These are phyloP conservation scores for Hirtodrosophila histrioides DNA, from an alignment of 2,888 invertebrate species.

Conservation along the genomic window DNA sequence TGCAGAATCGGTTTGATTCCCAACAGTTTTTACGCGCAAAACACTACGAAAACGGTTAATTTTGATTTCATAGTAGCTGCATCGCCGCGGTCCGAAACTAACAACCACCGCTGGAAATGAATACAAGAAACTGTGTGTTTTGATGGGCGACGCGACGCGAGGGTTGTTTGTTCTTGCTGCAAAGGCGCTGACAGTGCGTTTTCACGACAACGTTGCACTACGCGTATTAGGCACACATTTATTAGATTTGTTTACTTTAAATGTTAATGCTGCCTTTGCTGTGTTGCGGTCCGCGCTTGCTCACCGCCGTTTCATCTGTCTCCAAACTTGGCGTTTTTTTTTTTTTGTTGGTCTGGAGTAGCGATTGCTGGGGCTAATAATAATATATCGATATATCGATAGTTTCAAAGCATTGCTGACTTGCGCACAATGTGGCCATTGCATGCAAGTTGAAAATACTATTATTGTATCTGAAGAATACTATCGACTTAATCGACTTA, in stretches of 20 bases:
- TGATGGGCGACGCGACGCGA: slow-evolving; percentile 17
- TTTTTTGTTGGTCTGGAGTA: slow-evolving; percentile 20
- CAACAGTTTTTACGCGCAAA: slow-evolving; percentile 44
- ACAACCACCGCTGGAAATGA: slow-evolving; percentile 20
- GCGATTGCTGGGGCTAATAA: slow-evolving; percentile 7
- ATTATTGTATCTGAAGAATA: not conserved
- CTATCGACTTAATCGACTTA: not conserved
- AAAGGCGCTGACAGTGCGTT: slow-evolving; percentile 17
- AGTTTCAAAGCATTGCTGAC: not conserved
- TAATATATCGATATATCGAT: slow-evolving; percentile 27
- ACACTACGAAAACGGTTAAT: slow-evolving; percentile 51
- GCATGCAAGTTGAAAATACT: not conserved
- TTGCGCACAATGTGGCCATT: slow-evolving; percentile 1
- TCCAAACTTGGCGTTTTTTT: slow-evolving; percentile 37
- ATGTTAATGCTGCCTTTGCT: slow-evolving; percentile 24
- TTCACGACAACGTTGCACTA: slow-evolving; percentile 24
- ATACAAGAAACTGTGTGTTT: slow-evolving; percentile 34
- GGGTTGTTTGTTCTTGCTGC: slow-evolving; percentile 25
- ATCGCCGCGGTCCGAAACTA: slow-evolving; percentile 13
- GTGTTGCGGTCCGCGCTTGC: slow-evolving; percentile 53
- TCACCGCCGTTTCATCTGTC: slow-evolving; percentile 47
- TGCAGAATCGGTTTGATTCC: slow-evolving; percentile 1
- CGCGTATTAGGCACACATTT: slow-evolving; percentile 19
- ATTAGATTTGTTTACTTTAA: slow-evolving; percentile 12
- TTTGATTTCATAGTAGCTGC: slow-evolving; percentile 46